Conservation (phyloP, 2,113 vertebrate genomes). For the Muntiacus reevesi region DNA sequence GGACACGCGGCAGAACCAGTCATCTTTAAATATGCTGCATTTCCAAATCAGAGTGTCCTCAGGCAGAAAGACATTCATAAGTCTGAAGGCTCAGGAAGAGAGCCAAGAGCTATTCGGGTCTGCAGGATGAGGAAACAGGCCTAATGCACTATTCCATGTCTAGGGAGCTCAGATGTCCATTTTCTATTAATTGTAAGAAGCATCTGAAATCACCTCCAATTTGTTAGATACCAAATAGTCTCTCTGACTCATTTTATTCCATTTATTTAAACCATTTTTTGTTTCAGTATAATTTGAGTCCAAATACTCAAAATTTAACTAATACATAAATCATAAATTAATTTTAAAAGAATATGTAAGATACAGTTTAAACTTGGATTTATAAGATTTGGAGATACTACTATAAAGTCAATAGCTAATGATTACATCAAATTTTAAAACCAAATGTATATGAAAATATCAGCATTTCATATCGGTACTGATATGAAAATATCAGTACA, state of each 20-base stretch:
- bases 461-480: background rate
- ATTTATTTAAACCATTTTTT: background rate
- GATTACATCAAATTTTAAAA: background rate
- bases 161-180: background rate
- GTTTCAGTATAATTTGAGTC: background rate
- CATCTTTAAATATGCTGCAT: background rate
- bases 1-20: background rate
- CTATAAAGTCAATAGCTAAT: background rate
- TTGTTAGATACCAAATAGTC: background rate
- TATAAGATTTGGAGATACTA: background rate
- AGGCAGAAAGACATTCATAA: slow-evolving; percentile 20
- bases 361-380: background rate
- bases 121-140: background rate
- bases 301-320: background rate
- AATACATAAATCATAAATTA: background rate
- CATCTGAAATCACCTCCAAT: background rate
- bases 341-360: background rate
- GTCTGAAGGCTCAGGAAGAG: background rate
- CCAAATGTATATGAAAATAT: background rate
- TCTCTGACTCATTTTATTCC: background rate
- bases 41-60: slow-evolving; percentile 13
- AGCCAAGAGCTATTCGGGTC: background rate
- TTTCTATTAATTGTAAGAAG: background rate
- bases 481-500: background rate
- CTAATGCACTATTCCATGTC: background rate